Percentiles rank a stretch among this genome's conserved stretches.
These are phyloP conservation scores for Loriculus beryllinus DNA, from an alignment of 2,797 vertebrate species.

Conservation along the genomic window DNA sequence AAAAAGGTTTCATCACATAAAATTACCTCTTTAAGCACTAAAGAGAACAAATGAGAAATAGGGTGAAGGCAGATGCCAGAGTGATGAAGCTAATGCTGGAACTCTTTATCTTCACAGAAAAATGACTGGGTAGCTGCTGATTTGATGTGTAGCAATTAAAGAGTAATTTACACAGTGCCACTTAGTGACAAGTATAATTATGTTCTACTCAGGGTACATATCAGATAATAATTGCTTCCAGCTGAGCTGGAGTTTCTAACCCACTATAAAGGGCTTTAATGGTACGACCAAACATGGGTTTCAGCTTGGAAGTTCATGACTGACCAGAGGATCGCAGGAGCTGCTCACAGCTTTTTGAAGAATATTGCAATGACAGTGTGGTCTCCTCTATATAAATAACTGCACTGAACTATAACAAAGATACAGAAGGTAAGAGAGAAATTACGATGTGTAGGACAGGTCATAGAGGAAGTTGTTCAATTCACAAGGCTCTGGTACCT, in stretches of 20 bases:
- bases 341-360: background rate
- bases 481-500: background rate
- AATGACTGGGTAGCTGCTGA: slow-evolving; percentile 33
- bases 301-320: background rate
- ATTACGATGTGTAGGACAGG: background rate
- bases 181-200: slow-evolving; percentile 64
- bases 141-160: slow-evolving; percentile 50
- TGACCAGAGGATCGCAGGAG: background rate
- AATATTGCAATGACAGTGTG: background rate
- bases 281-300: slow-evolving; percentile 8
- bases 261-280: background rate
- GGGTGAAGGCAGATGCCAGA: slow-evolving; percentile 9
- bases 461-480: background rate
- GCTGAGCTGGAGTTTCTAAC: slow-evolving; percentile 44
- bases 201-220: slow-evolving; percentile 33
- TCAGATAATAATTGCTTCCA: slow-evolving; percentile 61
- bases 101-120: slow-evolving; percentile 29
- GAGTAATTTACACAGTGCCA: slow-evolving; percentile 60
- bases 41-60: background rate
- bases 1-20: background rate
- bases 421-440: background rate
- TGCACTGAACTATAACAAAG: background rate
- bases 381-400: background rate
- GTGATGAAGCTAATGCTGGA: background rate
- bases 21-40: background rate